Base-by-base conservation (phyloP, 2,113 vertebrate species). In the Percina caprodes region DNA sequence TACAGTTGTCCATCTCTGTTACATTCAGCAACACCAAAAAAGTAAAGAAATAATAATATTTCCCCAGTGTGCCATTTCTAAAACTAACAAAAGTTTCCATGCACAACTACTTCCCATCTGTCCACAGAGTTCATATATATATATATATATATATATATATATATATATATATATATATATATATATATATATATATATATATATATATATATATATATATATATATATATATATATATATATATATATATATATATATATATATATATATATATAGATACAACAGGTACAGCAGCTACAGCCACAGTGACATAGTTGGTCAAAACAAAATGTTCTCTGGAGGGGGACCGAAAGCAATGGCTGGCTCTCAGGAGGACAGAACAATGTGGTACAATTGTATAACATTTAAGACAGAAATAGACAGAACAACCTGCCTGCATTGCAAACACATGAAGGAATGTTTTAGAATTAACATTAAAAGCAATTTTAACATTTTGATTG, bases 221-320 rank as follows among this genome's bases (percentile, higher is more conserved):
- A 39, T 39, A 39, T 39, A 39, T 0, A 39, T 10, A 39, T n/a
- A 35, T 35, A 35, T 10, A 39, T 39, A 39, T 39, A 39, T 39
- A 39, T 0, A 39, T 10, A 39, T n/a, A 35, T 35, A 35, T 10
- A 39, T 39, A 39, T 39, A 39, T 39, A 39, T 0, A 39, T 10
- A 39, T n/a, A n/a, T n/a, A 35, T 35, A 35, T 10, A 39, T 39
- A 39, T 39, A 39, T 39, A 39, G 0, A 39, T 10, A 39, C 39
- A 42, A 10, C 39, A 59, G 26, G 63, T 49, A 59, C 68, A 56
- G 15, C 69, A 59, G 8, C n/a, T 71, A 46, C 48, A 56, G 58
- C 35, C 9, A 2, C 33, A n/a, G 51, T 9, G 59, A 26, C 45
- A 10, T 0, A 6, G 3, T 7, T 15, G 45, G 46, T 42, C 56